Percentiles rank a stretch among this genome's conserved stretches.
Conservation (phyloP, 2,888 invertebrate genomes). For the Macrosoma leucophasiata region DNA sequence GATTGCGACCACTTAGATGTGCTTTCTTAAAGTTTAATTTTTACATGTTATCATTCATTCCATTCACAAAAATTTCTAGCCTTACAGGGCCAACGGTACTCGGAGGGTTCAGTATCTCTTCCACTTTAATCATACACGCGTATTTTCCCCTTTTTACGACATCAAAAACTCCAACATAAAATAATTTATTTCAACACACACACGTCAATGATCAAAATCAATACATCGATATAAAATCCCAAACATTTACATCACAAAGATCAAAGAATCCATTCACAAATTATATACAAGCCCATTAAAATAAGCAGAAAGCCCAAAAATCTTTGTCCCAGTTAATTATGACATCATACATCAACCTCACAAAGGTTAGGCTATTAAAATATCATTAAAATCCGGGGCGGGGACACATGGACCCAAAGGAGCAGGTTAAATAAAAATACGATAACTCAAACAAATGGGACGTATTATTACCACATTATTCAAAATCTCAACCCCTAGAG, state of each 20-base stretch:
- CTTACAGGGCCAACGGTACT: too few relatives aligned
- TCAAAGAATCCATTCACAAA: slow-evolving; percentile 5
- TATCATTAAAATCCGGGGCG: slow-evolving; percentile 38
- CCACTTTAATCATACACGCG: too few relatives aligned
- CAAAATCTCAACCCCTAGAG: slow-evolving; percentile 44
- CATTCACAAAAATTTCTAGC: too few relatives aligned
- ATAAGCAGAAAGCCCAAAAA: slow-evolving; percentile 17
- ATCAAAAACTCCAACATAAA: too few relatives aligned
- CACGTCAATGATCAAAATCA: too few relatives aligned
- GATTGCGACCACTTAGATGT: too few relatives aligned
- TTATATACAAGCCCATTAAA: slow-evolving; percentile 13
- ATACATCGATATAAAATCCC: too few relatives aligned
- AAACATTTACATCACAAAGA: slow-evolving; percentile 9
- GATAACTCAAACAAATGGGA: slow-evolving; percentile 52
- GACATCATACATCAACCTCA: slow-evolving; percentile 63
- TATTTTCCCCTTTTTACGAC: too few relatives aligned
- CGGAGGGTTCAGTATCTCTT: too few relatives aligned
- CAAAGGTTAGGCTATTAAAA: slow-evolving; percentile 42
- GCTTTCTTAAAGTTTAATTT: too few relatives aligned
- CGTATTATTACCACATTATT: slow-evolving; percentile 48
- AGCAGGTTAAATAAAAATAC: slow-evolving; percentile 35
- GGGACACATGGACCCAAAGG: slow-evolving; percentile 27
- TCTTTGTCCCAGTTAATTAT: slow-evolving; percentile 59
- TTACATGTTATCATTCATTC: too few relatives aligned
- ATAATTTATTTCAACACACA: too few relatives aligned